Conservation (phyloP, 1,140 invertebrate species). For the Geopemphigus sp. region DNA sequence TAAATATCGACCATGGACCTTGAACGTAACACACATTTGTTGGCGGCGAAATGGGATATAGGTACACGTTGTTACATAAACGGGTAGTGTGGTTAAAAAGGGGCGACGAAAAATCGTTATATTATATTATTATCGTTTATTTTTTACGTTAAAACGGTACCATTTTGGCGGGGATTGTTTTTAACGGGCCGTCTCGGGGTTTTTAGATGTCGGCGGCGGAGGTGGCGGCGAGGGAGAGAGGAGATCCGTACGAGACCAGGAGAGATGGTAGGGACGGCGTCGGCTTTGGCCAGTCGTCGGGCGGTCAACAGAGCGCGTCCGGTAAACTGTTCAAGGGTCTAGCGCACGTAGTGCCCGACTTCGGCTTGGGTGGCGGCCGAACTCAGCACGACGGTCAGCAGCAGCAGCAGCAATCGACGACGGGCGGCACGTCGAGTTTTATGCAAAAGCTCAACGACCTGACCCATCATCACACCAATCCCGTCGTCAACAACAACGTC, state of each 20-base stretch:
- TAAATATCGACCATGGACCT: too few species aligned
- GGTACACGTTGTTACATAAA: too few species aligned
- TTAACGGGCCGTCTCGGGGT: neutral
- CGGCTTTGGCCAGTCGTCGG: neutral
- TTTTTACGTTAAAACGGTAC: too few species aligned
- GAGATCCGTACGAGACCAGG: slow-evolving; percentile 55
- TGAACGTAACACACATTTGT: too few species aligned
- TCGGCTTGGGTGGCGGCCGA: slow-evolving; percentile 52
- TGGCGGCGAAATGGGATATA: too few species aligned
- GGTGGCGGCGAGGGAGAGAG: slow-evolving; percentile 55
- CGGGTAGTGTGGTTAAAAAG: too few species aligned
- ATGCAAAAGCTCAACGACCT: slow-evolving; percentile 82
- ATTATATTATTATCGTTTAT: too few species aligned
- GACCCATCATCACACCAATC: slow-evolving; percentile 59
- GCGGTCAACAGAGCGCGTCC: slow-evolving; percentile 17
- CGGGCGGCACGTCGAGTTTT: slow-evolving; percentile 62
- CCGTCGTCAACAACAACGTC: slow-evolving; percentile 65
- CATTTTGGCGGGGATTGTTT: neutral
- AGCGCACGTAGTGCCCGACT: slow-evolving; percentile 55
- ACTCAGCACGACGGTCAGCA: slow-evolving; percentile 27
- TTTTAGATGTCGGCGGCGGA: slow-evolving; percentile 41
- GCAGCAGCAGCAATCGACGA: too few species aligned
- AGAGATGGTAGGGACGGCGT: slow-evolving; percentile 60
- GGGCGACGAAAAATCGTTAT: too few species aligned
- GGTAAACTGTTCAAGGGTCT: slow-evolving; percentile 53